Base-by-base conservation (phyloP, 1,140 invertebrate genomes). In the Hylaeus volcanicus region DNA sequence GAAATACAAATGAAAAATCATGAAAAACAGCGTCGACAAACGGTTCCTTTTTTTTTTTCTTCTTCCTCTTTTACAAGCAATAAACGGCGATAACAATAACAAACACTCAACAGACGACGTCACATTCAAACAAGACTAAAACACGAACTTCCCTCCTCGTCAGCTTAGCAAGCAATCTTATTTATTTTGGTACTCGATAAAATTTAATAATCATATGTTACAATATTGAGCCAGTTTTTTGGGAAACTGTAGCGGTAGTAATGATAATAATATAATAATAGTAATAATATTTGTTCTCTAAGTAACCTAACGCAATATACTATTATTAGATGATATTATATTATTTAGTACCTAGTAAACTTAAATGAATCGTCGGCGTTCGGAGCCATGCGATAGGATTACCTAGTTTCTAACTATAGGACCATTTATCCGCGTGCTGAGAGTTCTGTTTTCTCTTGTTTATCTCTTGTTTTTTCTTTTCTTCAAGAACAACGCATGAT, bases 101-200 rank as follows among this genome's bases (percentile, higher is more conserved):
- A 89, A 88, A 86, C 79, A 87, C 86, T 84, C 84, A 90, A 92
- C 86, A 86, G 84, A 89, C 76, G 86, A 81, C 84, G 82, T 80
- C 70, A 74, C 39, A 37, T 60, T 58, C 61, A 66, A 83, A 80
- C 26, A 55, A 76, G 45, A 86, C 51, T 41, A 45, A 74, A 83
- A 86, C 58, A 71, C 75, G 41, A 74, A 73, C n/a, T 76, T 72
- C 45, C 26, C 37, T 71, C 37, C 63, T 60, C 14, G 55, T 79
- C 88, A 87, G 87, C 89, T 92, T 91, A 92, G 89, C 91, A 92
- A 92, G 91, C 90, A 89, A 90, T 92, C 90, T 91, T 90, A 90
- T 91, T 92, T 92, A 92, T 92, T 92, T 92, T 92, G 91, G 91
- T 92, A 92, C 89, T 91, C 87, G 86, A 91, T 90, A 91, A 90